Evolutionary conservation across 2,888 invertebrate genomes (phyloP), one percentile per base, ranked within the genome.

Genomic region (Cephus rjabovi): DNA sequence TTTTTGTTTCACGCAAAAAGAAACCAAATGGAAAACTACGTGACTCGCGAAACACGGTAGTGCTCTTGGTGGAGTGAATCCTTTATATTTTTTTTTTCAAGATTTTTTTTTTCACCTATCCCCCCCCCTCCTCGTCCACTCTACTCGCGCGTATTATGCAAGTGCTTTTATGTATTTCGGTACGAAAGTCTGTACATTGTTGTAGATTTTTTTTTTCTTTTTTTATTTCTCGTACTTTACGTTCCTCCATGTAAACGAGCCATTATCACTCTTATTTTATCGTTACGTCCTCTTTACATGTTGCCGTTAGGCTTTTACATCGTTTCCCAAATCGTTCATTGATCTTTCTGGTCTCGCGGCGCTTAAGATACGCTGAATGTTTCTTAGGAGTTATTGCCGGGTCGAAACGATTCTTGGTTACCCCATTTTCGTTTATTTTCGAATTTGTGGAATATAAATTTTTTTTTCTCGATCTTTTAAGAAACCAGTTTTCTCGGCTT

Each of bases 191-290:
- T 56, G 23, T 56, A 23, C 23, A 4, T 23, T 56, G 9, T 70
- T 76, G 30, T 76, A 70, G 15, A 4, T 70, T 37, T 34, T 76
- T 76, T 76, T 35, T 34, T 4, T 75, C 35, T 69, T 31, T 34
- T 37, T 70, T 76, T 34, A 6, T n/a, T 33, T 34, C 30, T 75
- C 69, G 15, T 69, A 34, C 68, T 34, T 68, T 75, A 75, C 69
- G 69, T 56, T 56, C 23, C 15, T 9, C 0, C 1, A 56, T 56
- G 23, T 56, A 23, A 56, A 56, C 56, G 23, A 56, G 56, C 56
- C 23, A 23, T 56, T 56, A 1, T 56, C 56, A 23, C 56, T 56
- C 56, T 56, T 23, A 56, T 23, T 9, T 23, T 23, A 23, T 40
- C 40, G 15, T 15, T 40, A 40, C 15, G 4, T 15, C 2, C 15